Conservation (phyloP, 1,140 invertebrate genomes). For the Neocloeon triangulifer region DNA sequence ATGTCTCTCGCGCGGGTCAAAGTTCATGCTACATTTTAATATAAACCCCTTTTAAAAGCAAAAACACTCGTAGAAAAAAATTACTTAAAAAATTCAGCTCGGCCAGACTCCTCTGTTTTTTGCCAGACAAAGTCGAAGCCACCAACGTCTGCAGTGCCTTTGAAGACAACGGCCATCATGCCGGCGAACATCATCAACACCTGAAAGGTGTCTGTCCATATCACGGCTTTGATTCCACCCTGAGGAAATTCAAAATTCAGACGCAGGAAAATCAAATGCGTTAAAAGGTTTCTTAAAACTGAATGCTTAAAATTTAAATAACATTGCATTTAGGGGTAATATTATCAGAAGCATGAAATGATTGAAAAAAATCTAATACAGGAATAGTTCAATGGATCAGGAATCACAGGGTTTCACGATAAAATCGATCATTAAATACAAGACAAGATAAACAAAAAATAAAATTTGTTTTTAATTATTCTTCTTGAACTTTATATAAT, state of each 20-base stretch:
- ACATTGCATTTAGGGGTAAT: not conserved
- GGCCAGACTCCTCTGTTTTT: conserved; percentile 13
- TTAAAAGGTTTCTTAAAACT: conserved; percentile 20
- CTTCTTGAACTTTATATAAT: too few species aligned
- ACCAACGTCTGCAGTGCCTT: conserved; percentile 20
- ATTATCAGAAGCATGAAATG: not conserved
- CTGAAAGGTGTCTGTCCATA: conserved; percentile 32
- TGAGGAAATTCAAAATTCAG: conserved; percentile 15
- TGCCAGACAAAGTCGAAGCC: conserved; percentile 19
- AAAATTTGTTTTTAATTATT: conserved; percentile 5
- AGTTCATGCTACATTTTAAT: conserved; percentile 16
- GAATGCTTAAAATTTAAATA: conserved; percentile 17
- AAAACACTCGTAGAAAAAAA: conserved; percentile 8
- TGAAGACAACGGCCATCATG: conserved; percentile 20
- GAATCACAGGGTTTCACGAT: too few species aligned
- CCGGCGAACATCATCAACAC: conserved; percentile 23
- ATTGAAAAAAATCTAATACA: conserved; percentile 1
- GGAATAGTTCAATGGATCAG: too few species aligned
- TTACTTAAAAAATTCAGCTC: conserved; percentile 23
- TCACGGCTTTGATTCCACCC: conserved; percentile 31
- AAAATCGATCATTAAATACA: too few species aligned
- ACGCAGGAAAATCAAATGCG: conserved; percentile 1
- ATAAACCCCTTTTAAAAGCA: not conserved
- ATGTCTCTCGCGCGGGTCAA: conserved; percentile 23
- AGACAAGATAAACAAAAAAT: too few species aligned